Evolutionary conservation across 2,113 vertebrate genomes (phyloP).

Genomic region (Antigone vipio): DNA sequence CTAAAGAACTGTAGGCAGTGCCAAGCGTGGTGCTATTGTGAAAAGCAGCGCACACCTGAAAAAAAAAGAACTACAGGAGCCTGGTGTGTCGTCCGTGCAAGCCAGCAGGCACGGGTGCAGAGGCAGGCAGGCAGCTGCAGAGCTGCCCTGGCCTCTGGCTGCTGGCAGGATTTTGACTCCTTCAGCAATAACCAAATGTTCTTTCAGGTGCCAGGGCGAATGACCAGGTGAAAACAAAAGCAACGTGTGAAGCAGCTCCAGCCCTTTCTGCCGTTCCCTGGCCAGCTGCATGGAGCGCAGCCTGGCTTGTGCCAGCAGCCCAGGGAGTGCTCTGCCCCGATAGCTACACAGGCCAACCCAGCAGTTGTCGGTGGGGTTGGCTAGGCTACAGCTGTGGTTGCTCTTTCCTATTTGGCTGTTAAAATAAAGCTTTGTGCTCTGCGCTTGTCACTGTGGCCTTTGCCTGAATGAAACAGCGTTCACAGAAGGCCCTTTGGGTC

Average conservation of each 20-base stretch:
- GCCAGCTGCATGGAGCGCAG: not conserved
- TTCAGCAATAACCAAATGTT: not conserved
- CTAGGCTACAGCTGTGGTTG: not conserved
- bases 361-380: not conserved
- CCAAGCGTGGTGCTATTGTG: not conserved
- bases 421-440: not conserved
- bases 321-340: not conserved
- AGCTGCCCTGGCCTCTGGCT: not conserved
- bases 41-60: not conserved
- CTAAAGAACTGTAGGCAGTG: not conserved
- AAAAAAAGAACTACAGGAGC: not conserved
- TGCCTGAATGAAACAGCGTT: not conserved
- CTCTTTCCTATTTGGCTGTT: not conserved
- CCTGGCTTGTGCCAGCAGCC: not conserved
- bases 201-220: not conserved
- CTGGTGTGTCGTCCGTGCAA: fast-evolving
- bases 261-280: not conserved
- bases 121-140: not conserved
- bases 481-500: not conserved
- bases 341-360: fast-evolving
- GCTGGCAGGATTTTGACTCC: not conserved
- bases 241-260: not conserved
- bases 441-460: not conserved
- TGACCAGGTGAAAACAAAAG: not conserved
- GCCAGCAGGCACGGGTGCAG: not conserved